These are phyloP conservation scores for Phyllopteryx taeniolatus DNA, from an alignment of 2,113 vertebrate genomes.

Conservation along the genomic window DNA sequence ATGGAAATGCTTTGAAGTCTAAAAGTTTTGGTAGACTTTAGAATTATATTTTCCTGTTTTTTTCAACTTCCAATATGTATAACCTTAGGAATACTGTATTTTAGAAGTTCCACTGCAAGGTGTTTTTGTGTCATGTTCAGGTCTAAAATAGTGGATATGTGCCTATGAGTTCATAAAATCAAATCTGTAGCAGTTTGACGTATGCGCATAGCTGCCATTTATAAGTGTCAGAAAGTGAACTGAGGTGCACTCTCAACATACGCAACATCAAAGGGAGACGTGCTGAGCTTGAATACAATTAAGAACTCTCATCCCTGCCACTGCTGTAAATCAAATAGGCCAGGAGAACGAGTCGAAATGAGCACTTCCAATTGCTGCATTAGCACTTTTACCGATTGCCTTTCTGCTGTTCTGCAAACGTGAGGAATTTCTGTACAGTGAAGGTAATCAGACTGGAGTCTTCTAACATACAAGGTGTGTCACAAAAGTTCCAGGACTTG, in stretches of 20 bases:
- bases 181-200: constrained; percentile 4
- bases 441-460: constrained; percentile 26
- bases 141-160: neutral
- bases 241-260: constrained; percentile 18
- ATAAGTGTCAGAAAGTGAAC: neutral
- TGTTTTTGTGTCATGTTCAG: neutral
- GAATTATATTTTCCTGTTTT: too few relatives aligned
- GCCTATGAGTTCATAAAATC: constrained; percentile 18
- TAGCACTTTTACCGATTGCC: constrained; percentile 60
- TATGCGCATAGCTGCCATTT: constrained; percentile 13
- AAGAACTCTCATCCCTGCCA: constrained; percentile 52
- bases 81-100: too few relatives aligned
- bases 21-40: too few relatives aligned
- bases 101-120: neutral
- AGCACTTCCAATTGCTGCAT: constrained; percentile 57
- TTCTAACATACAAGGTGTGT: neutral
- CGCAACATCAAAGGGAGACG: constrained; percentile 56
- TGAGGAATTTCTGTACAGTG: constrained; percentile 42
- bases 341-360: constrained; percentile 44
- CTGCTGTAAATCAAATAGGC: constrained; percentile 59
- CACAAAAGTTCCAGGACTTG: too few relatives aligned
- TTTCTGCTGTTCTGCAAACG: constrained; percentile 38
- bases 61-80: neutral
- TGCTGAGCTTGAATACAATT: constrained; percentile 60
- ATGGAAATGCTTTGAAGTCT: too few relatives aligned